These are phyloP conservation scores for Acanthosepion esculentum DNA, from an alignment of 2,888 invertebrate species.

Conservation along the genomic window DNA sequence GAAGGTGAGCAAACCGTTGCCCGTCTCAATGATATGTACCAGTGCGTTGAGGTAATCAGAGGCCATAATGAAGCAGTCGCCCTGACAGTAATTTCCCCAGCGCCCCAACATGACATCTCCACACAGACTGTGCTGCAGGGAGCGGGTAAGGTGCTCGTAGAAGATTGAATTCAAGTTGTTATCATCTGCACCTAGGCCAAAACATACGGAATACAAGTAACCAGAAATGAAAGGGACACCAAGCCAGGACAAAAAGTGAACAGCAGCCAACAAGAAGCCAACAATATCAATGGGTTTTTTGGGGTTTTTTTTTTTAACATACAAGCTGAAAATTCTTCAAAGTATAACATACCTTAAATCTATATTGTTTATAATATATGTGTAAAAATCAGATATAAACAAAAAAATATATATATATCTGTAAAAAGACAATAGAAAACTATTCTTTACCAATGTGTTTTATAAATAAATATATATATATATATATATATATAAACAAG, in stretches of 20 bases:
- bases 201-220: slow-evolving; percentile 47
- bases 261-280: not conserved
- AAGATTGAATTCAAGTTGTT: slow-evolving; percentile 99
- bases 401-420: no score
- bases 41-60: slow-evolving; percentile 98
- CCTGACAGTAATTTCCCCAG: slow-evolving; percentile 97
- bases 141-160: slow-evolving; percentile 97
- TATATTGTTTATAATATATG: no score
- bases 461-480: no score
- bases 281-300: not conserved
- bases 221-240: slow-evolving; percentile 48
- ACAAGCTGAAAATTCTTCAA: not conserved
- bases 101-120: slow-evolving; percentile 77
- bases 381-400: no score
- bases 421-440: no score
- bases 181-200: slow-evolving; percentile 83
- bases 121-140: slow-evolving; percentile 94
- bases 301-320: no score
- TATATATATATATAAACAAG: no score
- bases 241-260: not conserved
- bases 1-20: slow-evolving; percentile 98
- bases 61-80: slow-evolving; percentile 97
- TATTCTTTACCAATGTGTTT: no score
- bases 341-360: not conserved
- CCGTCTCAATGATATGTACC: slow-evolving; percentile 97